phyloP scores from a whole-genome alignment of 1,140 invertebrate genomes.

The Aporrectodea caliginosa region DNA sequence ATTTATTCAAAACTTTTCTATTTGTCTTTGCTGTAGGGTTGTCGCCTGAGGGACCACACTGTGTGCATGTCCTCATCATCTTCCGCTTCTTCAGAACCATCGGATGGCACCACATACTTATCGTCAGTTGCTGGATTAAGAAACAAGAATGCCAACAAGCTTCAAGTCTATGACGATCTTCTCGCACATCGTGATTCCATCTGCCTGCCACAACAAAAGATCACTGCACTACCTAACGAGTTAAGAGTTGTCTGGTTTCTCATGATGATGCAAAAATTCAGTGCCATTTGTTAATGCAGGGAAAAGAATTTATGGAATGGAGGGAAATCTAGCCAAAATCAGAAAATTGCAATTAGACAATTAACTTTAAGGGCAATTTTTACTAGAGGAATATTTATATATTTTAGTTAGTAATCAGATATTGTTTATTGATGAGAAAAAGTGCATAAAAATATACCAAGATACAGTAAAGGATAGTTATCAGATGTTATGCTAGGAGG shows the following conservation, averaged over 20 bases:
- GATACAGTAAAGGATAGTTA: too few species aligned
- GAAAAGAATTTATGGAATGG: too few species aligned
- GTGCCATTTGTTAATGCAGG: too few species aligned
- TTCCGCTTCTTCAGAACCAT: constrained; percentile 18
- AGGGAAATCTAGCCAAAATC: too few species aligned
- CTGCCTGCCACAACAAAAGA: constrained; percentile 37
- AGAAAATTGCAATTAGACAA: too few species aligned
- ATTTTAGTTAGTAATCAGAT: too few species aligned
- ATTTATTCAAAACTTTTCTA: constrained; percentile 1
- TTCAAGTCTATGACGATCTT: constrained; percentile 46
- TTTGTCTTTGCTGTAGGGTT: constrained; percentile 41
- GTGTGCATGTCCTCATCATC: constrained; percentile 34
- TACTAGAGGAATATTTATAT: too few species aligned
- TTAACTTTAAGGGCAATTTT: too few species aligned
- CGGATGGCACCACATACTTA: neutral
- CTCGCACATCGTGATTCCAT: constrained; percentile 47
- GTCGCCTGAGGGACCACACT: constrained; percentile 49
- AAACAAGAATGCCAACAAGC: constrained; percentile 27
- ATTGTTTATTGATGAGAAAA: too few species aligned
- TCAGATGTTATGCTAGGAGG: too few species aligned
- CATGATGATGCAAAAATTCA: too few species aligned
- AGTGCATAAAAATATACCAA: too few species aligned
- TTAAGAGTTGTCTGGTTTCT: neutral
- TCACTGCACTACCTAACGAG: neutral
- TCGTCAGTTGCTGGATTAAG: constrained; percentile 27